These are phyloP conservation scores for Champsocephalus esox DNA, from an alignment of 2,797 vertebrate species.

Conservation along the genomic window DNA sequence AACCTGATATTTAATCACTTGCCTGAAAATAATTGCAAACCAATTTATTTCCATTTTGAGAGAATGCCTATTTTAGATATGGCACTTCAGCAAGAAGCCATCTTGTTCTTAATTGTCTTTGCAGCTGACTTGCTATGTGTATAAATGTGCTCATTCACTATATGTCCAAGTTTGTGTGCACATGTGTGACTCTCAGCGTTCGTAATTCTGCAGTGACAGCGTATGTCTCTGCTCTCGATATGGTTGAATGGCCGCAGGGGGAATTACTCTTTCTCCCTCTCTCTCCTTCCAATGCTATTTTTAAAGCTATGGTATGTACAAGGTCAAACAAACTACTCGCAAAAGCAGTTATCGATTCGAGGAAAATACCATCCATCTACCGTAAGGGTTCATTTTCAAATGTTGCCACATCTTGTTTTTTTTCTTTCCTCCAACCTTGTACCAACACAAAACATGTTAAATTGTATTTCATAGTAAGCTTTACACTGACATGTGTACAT, in stretches of 20 bases:
- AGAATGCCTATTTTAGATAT: conserved; percentile 49
- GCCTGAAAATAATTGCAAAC: conserved; percentile 39
- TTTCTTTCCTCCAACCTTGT: background rate
- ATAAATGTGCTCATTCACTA: conserved; percentile 1
- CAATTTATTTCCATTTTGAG: conserved; percentile 44
- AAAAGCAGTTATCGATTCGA: conserved; percentile 47
- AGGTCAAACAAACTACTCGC: conserved; percentile 68
- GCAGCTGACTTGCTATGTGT: conserved; percentile 9
- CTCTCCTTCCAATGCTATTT: conserved; percentile 50
- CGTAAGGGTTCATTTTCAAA: conserved; percentile 8
- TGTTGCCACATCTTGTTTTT: background rate
- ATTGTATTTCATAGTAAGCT: background rate
- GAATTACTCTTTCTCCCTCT: conserved; percentile 52
- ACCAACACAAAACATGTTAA: background rate
- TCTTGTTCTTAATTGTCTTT: conserved; percentile 14
- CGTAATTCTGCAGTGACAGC: conserved; percentile 52
- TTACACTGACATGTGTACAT: background rate
- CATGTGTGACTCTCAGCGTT: conserved; percentile 35
- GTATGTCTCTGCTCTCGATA: conserved; percentile 62
- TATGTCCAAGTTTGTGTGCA: background rate
- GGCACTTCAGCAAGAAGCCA: conserved; percentile 21
- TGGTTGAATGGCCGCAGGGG: conserved; percentile 61
- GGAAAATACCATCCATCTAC: conserved; percentile 29
- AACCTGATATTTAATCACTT: conserved; percentile 44
- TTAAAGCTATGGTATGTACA: conserved; percentile 57